phyloP scores from a whole-genome alignment of 2,113 vertebrate genomes.

The Pedionomus torquatus region DNA sequence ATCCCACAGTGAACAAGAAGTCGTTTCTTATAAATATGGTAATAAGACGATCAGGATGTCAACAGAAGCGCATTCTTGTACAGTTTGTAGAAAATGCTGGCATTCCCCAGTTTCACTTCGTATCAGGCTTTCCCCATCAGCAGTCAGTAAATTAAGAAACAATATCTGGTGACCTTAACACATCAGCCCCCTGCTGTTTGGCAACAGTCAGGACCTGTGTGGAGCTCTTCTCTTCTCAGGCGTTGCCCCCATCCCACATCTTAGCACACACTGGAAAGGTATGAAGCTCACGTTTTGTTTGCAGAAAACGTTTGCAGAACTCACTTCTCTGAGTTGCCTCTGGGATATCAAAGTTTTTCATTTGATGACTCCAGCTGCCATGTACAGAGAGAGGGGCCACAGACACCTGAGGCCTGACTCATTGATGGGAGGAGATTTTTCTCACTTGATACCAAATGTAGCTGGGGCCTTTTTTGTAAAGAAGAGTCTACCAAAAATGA shows the following conservation, averaged over 20 bases:
- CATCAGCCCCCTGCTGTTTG: background rate
- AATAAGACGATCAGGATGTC: background rate
- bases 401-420: background rate
- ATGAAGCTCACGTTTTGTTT: background rate
- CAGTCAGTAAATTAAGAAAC: background rate
- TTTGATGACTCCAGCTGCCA: background rate
- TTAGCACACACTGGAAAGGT: background rate
- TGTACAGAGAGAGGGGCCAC: background rate
- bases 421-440: background rate
- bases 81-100: background rate
- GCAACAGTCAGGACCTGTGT: background rate
- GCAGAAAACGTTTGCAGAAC: no score
- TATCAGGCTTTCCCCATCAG: background rate
- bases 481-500: background rate
- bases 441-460: background rate
- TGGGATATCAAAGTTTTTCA: background rate
- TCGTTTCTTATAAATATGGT: slow-evolving; percentile 52
- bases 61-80: slow-evolving; percentile 5
- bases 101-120: background rate
- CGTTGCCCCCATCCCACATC: background rate
- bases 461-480: background rate
- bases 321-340: background rate
- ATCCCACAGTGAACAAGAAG: slow-evolving; percentile 13
- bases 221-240: background rate
- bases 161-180: background rate